A percentile compares a stretch with the other conserved stretches of the same genome.
Evolutionary conservation across 2,888 invertebrate species (phyloP).

Genomic region (Oligia strigilis): DNA sequence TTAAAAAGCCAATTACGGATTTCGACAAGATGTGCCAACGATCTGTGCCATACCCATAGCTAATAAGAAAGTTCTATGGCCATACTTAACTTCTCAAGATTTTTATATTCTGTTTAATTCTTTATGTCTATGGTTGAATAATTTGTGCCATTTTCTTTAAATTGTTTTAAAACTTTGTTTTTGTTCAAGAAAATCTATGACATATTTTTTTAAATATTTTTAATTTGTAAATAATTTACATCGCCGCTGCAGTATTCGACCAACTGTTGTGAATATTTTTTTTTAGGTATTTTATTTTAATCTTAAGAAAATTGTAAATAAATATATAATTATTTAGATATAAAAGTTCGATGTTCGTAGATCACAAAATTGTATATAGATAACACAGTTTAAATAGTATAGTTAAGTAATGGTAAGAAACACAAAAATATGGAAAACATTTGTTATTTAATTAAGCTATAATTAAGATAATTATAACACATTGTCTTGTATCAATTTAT

Average conservation of each 20-base stretch:
- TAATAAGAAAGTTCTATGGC: neutral
- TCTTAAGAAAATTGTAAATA: slow-evolving; percentile 70
- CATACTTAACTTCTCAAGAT: neutral
- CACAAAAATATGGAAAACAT: slow-evolving; percentile 50
- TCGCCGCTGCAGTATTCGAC: slow-evolving; percentile 84
- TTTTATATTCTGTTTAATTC: neutral
- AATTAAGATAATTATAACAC: slow-evolving; percentile 12
- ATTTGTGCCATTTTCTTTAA: neutral
- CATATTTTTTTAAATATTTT: slow-evolving; percentile 6
- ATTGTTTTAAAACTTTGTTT: neutral
- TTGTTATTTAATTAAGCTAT: slow-evolving; percentile 57
- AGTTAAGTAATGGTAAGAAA: slow-evolving; percentile 52
- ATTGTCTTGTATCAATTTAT: slow-evolving; percentile 7
- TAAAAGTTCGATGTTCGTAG: slow-evolving; percentile 72
- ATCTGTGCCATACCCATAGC: slow-evolving; percentile 68
- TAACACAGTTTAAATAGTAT: slow-evolving; percentile 57
- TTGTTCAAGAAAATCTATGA: neutral
- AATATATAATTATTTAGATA: slow-evolving; percentile 47
- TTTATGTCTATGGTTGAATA: neutral
- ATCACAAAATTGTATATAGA: slow-evolving; percentile 70
- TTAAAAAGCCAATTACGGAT: neutral
- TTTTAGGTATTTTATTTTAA: slow-evolving; percentile 59
- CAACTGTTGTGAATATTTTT: slow-evolving; percentile 81
- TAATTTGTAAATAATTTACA: slow-evolving; percentile 59
- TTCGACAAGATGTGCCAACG: slow-evolving; percentile 60